Conservation (phyloP, 1,140 invertebrate genomes). For the Drosophila leontia region DNA sequence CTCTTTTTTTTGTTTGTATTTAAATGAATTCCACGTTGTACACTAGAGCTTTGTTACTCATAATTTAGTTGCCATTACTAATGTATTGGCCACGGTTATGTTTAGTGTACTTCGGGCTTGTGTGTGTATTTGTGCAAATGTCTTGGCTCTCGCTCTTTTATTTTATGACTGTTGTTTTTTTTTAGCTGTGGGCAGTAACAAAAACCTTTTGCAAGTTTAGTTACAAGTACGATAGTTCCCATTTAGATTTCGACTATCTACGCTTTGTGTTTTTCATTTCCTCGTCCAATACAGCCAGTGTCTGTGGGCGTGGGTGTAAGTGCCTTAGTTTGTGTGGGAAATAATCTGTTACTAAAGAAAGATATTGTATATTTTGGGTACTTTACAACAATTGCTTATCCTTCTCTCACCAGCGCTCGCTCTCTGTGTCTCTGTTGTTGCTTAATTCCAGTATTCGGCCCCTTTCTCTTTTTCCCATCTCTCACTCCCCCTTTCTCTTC, state of each 20-base stretch:
- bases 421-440: background rate
- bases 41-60: background rate
- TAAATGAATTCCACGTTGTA: background rate
- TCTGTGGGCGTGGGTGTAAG: background rate
- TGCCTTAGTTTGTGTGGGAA: constrained; percentile 14
- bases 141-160: constrained; percentile 5
- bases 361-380: constrained; percentile 30
- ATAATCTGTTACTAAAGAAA: constrained; percentile 42
- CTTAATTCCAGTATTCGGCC: background rate
- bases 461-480: constrained; percentile 28
- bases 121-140: constrained; percentile 10
- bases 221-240: constrained; percentile 9
- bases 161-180: too few relatives aligned
- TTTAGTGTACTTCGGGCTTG: background rate
- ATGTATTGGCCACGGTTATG: constrained; percentile 1
- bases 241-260: constrained; percentile 31
- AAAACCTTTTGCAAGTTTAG: constrained; percentile 20
- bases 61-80: background rate
- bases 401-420: background rate
- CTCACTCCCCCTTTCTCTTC: constrained; percentile 15
- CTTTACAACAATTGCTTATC: constrained; percentile 30
- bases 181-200: constrained; percentile 8
- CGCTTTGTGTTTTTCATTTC: constrained; percentile 7
- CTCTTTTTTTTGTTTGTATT: background rate
- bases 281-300: background rate